Evolutionary conservation across 2,888 invertebrate genomes (phyloP).

Genomic region (Mesochorus sp.): DNA sequence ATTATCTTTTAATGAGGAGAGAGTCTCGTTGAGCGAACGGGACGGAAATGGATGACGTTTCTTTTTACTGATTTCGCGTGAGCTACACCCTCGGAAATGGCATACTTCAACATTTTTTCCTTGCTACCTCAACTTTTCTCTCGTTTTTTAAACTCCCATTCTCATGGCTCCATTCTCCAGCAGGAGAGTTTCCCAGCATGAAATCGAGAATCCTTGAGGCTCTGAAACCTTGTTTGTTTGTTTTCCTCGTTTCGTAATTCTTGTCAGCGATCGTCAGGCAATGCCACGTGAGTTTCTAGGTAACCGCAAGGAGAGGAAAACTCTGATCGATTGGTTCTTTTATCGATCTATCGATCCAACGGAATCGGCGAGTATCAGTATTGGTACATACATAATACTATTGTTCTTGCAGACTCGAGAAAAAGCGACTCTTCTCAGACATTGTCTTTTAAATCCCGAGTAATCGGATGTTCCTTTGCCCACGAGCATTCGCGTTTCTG

Average conservation of each 20-base stretch:
- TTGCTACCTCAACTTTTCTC: too few species aligned
- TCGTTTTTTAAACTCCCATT: not conserved
- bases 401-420: constrained; percentile 3
- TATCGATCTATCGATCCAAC: not conserved
- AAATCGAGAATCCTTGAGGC: constrained; percentile 30
- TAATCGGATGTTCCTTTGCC: constrained; percentile 26
- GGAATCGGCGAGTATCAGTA: not conserved
- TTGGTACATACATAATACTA: not conserved
- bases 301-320: not conserved
- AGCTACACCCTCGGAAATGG: constrained; percentile 21
- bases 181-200: not conserved
- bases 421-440: not conserved
- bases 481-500: constrained; percentile 1
- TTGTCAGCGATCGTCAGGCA: not conserved
- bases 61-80: constrained; percentile 12
- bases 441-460: constrained; percentile 16
- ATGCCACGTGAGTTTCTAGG: not conserved
- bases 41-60: constrained; percentile 35
- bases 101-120: constrained; percentile 27
- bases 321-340: constrained; percentile 21
- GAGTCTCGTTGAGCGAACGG: constrained; percentile 37
- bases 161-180: not conserved
- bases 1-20: constrained; percentile 55
- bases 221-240: constrained; percentile 6
- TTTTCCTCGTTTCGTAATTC: constrained; percentile 25